Evolutionary conservation across 2,113 vertebrate genomes (phyloP).

Genomic region (Rhombomys opimus): DNA sequence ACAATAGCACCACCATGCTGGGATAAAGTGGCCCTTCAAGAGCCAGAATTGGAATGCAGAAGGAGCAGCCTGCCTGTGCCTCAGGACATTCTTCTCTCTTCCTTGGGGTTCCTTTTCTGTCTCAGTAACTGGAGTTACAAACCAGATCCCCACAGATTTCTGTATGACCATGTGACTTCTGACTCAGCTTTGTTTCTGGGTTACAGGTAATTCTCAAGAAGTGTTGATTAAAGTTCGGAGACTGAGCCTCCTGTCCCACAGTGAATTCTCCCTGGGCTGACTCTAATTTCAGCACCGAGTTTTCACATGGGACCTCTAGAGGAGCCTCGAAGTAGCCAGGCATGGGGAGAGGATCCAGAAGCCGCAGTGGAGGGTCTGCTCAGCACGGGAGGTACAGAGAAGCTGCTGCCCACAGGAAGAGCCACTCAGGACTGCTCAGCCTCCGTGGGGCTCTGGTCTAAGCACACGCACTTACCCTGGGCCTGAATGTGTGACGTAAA

Average conservation of each 20-base stretch:
- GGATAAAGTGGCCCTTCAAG: not conserved
- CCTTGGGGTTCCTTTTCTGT: not conserved
- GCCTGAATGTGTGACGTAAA: not conserved
- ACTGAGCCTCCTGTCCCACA: not conserved
- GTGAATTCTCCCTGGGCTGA: slow-evolving; percentile 7
- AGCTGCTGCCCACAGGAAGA: not conserved
- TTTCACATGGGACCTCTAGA: not conserved
- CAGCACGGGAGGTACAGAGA: not conserved
- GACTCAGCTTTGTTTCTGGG: slow-evolving; percentile 37
- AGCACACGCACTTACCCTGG: rapidly evolving
- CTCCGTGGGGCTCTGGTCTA: rapidly evolving
- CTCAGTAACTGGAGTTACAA: not conserved
- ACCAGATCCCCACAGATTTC: not conserved
- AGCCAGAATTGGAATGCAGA: not conserved
- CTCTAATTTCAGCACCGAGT: not conserved
- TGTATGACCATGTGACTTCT: not conserved
- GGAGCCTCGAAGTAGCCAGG: not conserved
- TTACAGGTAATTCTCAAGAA: slow-evolving; percentile 57
- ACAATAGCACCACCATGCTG: rapidly evolving
- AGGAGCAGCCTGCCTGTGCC: rapidly evolving
- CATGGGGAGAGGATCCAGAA: not conserved
- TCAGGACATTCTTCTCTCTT: not conserved
- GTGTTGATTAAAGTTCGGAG: slow-evolving; percentile 68
- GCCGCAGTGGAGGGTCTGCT: rapidly evolving
- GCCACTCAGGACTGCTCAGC: too few species aligned